Evolutionary conservation across 2,888 invertebrate species (phyloP).

Genomic region (Aleiodes leptofemur): DNA sequence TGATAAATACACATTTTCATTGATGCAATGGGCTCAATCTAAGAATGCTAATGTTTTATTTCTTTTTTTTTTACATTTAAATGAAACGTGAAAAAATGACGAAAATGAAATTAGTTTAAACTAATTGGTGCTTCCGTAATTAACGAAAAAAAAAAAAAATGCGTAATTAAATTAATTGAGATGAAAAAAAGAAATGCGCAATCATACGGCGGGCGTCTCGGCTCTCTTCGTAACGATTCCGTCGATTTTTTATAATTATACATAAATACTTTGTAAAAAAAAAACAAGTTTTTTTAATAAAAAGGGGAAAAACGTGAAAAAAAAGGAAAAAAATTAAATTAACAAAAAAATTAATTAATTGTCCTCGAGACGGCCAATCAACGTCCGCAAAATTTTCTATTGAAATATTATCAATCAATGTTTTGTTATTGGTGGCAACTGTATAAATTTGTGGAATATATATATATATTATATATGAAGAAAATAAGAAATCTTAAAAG

Average conservation of each 20-base stretch:
- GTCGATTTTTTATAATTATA: slow-evolving; percentile 46
- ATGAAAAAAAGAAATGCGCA: slow-evolving; percentile 24
- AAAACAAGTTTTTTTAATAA: background rate
- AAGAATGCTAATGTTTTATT: slow-evolving; percentile 21
- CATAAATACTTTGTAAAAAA: slow-evolving; percentile 22
- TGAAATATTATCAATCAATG: background rate
- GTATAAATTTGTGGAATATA: background rate
- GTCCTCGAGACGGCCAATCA: background rate
- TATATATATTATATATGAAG: too few species aligned
- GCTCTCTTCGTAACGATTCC: slow-evolving; percentile 47
- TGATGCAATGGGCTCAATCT: slow-evolving; percentile 31
- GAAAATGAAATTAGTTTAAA: slow-evolving; percentile 37
- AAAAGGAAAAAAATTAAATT: background rate
- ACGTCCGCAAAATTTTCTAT: slow-evolving; percentile 15
- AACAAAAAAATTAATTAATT: background rate
- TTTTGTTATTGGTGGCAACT: slow-evolving; percentile 21
- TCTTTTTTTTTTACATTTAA: slow-evolving; percentile 11
- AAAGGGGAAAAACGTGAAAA: too few species aligned
- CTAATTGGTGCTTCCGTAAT: slow-evolving; percentile 57
- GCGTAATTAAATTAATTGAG: slow-evolving; percentile 35
- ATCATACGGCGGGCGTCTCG: slow-evolving; percentile 41
- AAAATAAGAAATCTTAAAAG: too few species aligned
- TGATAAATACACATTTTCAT: slow-evolving; percentile 31
- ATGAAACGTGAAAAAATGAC: slow-evolving; percentile 8
- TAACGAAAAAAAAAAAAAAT: slow-evolving; percentile 29